Conservation (phyloP, 2,113 vertebrate genomes). For the Ariopsis seemanni region DNA sequence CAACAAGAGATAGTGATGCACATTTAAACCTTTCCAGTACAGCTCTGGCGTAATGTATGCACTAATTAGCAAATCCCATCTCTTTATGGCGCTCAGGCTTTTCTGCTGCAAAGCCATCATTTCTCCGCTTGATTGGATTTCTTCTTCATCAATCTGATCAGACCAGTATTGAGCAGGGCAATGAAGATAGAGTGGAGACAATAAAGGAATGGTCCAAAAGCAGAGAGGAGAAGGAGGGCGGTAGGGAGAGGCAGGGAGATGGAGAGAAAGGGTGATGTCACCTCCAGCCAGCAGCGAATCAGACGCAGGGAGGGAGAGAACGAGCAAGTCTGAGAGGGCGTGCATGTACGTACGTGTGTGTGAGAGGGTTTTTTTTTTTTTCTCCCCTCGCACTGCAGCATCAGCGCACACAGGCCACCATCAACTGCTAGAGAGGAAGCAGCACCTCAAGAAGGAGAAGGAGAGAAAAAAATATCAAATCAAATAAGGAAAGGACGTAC, state of each 20-base stretch:
- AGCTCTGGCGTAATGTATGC: constrained; percentile 44
- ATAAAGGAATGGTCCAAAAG: constrained; percentile 69
- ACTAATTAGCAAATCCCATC: constrained; percentile 47
- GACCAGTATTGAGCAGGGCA: constrained; percentile 27
- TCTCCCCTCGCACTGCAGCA: constrained; percentile 80
- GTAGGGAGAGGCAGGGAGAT: constrained; percentile 51
- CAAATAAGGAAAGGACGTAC: constrained; percentile 47
- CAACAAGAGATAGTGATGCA: constrained; percentile 15
- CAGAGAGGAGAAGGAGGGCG: constrained; percentile 43
- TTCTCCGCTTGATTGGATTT: constrained; percentile 29
- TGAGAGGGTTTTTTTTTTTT: constrained; percentile 37
- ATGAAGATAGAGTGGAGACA: constrained; percentile 48
- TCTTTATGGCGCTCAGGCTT: constrained; percentile 1
- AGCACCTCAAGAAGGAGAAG: constrained; percentile 52
- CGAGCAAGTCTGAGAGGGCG: constrained; percentile 74
- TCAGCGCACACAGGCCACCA: constrained; percentile 72
- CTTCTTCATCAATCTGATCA: constrained; percentile 27
- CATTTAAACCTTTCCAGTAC: constrained; percentile 52
- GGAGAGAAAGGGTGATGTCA: constrained; percentile 58
- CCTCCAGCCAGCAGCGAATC: constrained; percentile 53
- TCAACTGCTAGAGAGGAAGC: constrained; percentile 67
- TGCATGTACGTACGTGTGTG: constrained; percentile 48
- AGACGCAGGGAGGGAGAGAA: constrained; percentile 64
- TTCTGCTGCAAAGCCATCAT: constrained; percentile 23
- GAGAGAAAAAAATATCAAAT: constrained; percentile 42